A percentile compares a stretch with the other conserved stretches of the same genome.
Conservation (phyloP, 2,797 vertebrate species). For the Enteromius anoplus region DNA sequence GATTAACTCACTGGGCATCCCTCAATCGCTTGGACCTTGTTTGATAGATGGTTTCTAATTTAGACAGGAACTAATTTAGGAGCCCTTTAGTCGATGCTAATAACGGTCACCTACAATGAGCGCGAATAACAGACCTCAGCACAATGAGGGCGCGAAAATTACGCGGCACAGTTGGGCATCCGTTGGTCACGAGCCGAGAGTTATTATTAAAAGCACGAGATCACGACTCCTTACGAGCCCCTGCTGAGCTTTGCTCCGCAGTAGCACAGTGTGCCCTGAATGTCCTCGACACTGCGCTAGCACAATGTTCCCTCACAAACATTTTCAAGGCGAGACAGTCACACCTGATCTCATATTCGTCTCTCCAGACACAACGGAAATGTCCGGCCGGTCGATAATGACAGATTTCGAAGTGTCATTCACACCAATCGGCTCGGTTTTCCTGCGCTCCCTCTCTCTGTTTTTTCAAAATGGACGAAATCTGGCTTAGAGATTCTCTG, state of each 20-base stretch:
- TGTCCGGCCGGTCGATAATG: not conserved
- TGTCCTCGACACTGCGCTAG: conserved; percentile 10
- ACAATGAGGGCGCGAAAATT: conserved; percentile 4
- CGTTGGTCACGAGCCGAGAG: conserved; percentile 41
- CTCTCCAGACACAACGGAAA: conserved; percentile 2
- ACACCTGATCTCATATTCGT: not conserved
- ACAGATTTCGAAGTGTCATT: conserved; percentile 18
- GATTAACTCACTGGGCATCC: not conserved
- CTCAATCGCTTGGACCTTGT: not conserved
- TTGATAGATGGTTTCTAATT: not conserved
- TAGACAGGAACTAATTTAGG: not conserved
- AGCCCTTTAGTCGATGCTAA: not conserved
- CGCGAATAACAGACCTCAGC: not conserved
- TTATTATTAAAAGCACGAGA: conserved; percentile 47
- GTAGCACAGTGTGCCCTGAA: conserved; percentile 8
- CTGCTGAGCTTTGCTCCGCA: conserved; percentile 26
- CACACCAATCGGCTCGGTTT: not conserved
- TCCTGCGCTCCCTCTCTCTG: not conserved
- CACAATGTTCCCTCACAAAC: conserved; percentile 7
- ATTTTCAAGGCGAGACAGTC: conserved; percentile 9
- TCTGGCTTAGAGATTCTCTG: conserved; percentile 56
- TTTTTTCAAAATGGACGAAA: conserved; percentile 59
- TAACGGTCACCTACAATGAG: not conserved
- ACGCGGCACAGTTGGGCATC: conserved; percentile 29
- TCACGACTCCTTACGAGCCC: conserved; percentile 51